phyloP scores from a whole-genome alignment of 1,140 invertebrate genomes.

The Eurytemora carolleeae region DNA sequence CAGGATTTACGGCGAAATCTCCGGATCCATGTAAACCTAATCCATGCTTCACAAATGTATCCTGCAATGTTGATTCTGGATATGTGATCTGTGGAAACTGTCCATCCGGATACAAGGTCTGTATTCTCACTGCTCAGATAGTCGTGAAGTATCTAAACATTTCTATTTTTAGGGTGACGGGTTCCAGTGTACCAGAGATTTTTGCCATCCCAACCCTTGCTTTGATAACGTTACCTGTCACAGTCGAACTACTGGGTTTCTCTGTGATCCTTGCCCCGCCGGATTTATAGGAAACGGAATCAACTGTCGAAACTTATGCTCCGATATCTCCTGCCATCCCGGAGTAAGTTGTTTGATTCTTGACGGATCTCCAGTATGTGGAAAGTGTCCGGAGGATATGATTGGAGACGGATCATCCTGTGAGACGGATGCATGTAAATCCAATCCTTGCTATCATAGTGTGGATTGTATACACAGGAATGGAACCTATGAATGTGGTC shows the following conservation, averaged over 20 bases:
- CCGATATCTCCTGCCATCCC: not conserved
- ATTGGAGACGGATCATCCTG: slow-evolving; percentile 4
- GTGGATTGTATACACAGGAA: slow-evolving; percentile 1
- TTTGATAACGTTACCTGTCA: no score
- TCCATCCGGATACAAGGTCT: slow-evolving; percentile 11
- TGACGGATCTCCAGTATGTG: not conserved
- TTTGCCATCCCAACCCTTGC: not conserved
- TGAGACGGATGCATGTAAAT: slow-evolving; percentile 1
- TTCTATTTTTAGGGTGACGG: slow-evolving; percentile 4
- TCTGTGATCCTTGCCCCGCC: no score
- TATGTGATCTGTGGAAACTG: slow-evolving; percentile 11
- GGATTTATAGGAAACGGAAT: not conserved
- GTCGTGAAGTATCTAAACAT: not conserved
- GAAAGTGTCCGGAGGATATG: slow-evolving; percentile 4
- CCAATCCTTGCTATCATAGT: slow-evolving; percentile 8
- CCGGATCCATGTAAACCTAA: slow-evolving; percentile 1
- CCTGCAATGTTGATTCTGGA: not conserved
- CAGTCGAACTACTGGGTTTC: no score
- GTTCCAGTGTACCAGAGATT: not conserved
- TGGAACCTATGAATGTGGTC: not conserved
- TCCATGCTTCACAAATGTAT: slow-evolving; percentile 10
- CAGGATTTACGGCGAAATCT: no score
- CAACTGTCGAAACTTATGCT: not conserved
- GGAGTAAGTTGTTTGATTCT: not conserved
- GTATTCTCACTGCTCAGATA: slow-evolving; percentile 5